Conservation (phyloP, 2,113 vertebrate species). For the Pterocles gutturalis region DNA sequence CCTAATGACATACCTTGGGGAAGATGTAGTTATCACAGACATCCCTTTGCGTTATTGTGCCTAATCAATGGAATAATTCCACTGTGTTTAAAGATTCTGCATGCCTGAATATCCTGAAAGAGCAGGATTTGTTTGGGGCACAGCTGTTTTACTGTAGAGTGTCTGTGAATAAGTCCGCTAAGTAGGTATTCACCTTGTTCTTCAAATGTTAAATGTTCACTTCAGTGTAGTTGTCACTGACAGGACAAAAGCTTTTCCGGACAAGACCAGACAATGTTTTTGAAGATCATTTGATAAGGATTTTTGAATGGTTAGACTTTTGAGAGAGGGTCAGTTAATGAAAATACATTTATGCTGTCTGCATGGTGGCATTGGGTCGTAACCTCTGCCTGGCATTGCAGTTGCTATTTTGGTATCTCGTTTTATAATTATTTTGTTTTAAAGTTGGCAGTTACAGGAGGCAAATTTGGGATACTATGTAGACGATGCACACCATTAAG, state of each 20-base stretch:
- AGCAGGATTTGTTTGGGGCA: fast-evolving
- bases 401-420: fast-evolving
- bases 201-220: background rate
- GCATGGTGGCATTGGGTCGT: background rate
- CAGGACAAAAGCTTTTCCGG: background rate
- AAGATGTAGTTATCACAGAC: background rate
- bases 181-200: background rate
- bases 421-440: background rate
- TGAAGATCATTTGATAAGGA: background rate
- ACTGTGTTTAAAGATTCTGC: background rate
- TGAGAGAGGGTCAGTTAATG: background rate
- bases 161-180: background rate
- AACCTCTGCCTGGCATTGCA: background rate
- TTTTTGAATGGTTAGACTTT: background rate
- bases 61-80: background rate
- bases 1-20: fast-evolving
- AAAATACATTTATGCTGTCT: background rate
- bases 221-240: background rate
- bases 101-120: background rate
- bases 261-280: background rate
- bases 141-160: background rate
- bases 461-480: background rate
- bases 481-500: background rate
- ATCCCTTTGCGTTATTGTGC: background rate
- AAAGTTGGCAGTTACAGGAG: background rate